phyloP scores from a whole-genome alignment of 2,113 vertebrate species.

The Notarius lentiginosus region DNA sequence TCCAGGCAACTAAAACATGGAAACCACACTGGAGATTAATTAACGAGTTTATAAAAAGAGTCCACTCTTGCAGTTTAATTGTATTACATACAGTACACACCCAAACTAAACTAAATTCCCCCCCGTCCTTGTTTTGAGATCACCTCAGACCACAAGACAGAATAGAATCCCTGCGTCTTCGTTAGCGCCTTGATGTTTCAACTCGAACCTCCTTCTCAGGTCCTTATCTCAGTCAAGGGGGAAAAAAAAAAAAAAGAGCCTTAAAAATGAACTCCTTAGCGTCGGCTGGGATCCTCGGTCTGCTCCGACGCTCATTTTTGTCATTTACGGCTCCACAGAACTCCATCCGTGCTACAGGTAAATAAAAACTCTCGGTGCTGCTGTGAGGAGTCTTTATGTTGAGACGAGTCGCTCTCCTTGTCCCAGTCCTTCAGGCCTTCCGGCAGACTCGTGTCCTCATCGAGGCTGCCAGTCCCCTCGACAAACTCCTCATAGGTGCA shows the following conservation, averaged over 20 bases:
- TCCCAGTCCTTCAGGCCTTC: constrained; percentile 70
- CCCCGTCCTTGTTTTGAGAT: not conserved
- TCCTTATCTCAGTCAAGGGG: not conserved
- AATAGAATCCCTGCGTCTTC: not conserved
- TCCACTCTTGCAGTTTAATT: not conserved
- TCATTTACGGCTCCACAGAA: not conserved
- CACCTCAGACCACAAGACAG: not conserved
- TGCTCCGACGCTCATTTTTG: not conserved
- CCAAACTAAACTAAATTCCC: no score
- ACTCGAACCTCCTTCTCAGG: not conserved
- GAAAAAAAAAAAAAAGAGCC: not conserved
- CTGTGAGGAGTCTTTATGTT: constrained; percentile 4
- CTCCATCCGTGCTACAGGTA: constrained; percentile 27
- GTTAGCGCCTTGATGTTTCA: not conserved
- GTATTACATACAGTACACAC: not conserved
- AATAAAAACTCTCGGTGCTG: constrained; percentile 48
- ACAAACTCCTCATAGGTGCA: constrained; percentile 71
- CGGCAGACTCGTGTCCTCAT: constrained; percentile 68
- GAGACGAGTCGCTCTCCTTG: constrained; percentile 27
- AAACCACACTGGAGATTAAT: not conserved
- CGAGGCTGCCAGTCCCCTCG: constrained; percentile 65
- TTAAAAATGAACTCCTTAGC: not conserved
- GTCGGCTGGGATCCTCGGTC: not conserved
- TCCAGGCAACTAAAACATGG: not conserved
- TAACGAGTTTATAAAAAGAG: not conserved